Conservation (phyloP, 1,140 invertebrate species). For the Atta texana region DNA sequence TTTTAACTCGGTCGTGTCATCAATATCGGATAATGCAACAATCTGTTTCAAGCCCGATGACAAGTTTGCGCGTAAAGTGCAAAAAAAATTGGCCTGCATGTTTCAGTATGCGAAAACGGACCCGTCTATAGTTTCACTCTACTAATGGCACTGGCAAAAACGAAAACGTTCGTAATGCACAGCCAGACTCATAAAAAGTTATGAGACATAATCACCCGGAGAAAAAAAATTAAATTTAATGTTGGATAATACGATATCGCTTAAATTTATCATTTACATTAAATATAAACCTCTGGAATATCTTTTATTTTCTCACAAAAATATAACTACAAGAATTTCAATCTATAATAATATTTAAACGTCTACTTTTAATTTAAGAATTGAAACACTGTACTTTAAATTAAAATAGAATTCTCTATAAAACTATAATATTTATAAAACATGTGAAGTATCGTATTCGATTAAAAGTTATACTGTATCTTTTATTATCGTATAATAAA, state of each 20-base stretch:
- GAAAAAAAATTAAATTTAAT: neutral
- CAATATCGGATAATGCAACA: constrained; percentile 10
- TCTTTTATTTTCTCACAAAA: constrained; percentile 17
- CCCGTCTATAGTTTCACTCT: neutral
- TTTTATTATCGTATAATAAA: constrained; percentile 20
- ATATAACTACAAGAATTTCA: neutral
- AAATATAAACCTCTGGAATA: neutral
- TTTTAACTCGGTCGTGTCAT: neutral
- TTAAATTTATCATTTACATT: constrained; percentile 1
- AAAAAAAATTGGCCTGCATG: constrained; percentile 21
- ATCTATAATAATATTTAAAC: neutral
- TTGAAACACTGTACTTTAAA: neutral
- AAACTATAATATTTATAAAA: constrained; percentile 7
- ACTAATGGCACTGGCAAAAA: constrained; percentile 13
- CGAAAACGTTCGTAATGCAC: constrained; percentile 8
- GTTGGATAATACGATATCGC: neutral
- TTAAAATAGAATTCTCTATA: neutral
- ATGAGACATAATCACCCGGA: neutral
- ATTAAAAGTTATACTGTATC: neutral
- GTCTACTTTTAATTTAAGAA: neutral
- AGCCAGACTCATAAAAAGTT: neutral
- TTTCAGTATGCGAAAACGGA: neutral
- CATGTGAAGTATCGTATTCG: neutral
- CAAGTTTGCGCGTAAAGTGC: constrained; percentile 1
- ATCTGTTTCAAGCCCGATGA: constrained; percentile 21